Evolutionary conservation across 2,888 invertebrate species (phyloP), one percentile per base, ranked within the genome.

Genomic region (Prosopocoilus inquinatus): DNA sequence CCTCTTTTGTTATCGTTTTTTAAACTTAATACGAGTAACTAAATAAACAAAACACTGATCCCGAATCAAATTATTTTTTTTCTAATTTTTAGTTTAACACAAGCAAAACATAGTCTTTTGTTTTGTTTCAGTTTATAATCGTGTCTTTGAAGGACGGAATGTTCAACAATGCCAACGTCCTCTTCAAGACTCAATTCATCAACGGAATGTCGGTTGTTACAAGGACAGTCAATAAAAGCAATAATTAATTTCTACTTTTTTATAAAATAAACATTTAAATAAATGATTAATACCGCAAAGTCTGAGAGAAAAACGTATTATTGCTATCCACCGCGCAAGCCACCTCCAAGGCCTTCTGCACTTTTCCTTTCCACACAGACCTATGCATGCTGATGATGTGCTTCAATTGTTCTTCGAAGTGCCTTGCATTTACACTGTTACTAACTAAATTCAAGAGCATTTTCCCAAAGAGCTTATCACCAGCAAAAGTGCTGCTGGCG

Each of bases 101-200:
- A 3, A 11, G 15, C 9, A 2, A 15, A 41, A 41, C 2, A 15
- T 41, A 15, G 1, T 12, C 38, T 11, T 36, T 16, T 36, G 9
- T 45, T 67, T 57, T 70, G 57, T 83, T 82, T 4, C 87, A 98
- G 89, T 99, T 99, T 78, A 91, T 99, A 66, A 90, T 99, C 60
- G 99, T 99, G 1, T 98, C 98, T 0, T 82, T 99, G 44, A 99
- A 99, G 74, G 97, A 99, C 76, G 98, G 98, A 28, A 98, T 99
- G 95, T 99, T 98, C 80, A 96, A 93, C 79, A 97, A 99, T 79
- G 98, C 99, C 0, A 98, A 99, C 78, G 96, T 98, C 16, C 78
- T 99, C 52, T 99, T 94, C 81, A 89, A 91, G 52, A 98, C 98
- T 0, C 87, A 87, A 68, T 97, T 99, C 78, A 86, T 93, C 28